Evolutionary conservation across 2,888 invertebrate genomes (phyloP).

Genomic region (Drosophila paucipuncta): DNA sequence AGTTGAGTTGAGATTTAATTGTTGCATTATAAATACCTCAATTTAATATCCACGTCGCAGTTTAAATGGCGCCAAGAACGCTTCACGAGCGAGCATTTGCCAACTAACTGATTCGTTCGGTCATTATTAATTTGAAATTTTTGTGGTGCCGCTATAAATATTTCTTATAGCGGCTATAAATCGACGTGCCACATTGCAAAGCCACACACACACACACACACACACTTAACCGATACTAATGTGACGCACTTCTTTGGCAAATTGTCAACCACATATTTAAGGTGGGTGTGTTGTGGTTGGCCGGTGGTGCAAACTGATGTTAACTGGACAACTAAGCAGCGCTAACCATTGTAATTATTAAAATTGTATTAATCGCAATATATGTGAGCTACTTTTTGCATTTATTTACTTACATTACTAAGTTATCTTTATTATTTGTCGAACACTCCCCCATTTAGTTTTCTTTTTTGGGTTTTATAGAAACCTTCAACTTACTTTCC

Average conservation of each 20-base stretch:
- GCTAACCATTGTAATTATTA: neutral
- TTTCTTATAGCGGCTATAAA: conserved; percentile 61
- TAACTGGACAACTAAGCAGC: conserved; percentile 13
- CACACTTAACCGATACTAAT: conserved; percentile 2
- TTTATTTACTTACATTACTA: neutral
- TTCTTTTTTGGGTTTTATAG: neutral
- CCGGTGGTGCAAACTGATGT: conserved; percentile 19
- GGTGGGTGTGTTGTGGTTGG: conserved; percentile 6
- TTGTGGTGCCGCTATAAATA: conserved; percentile 57
- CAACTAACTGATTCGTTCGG: conserved; percentile 22
- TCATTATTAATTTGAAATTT: conserved; percentile 52
- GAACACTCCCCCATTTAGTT: neutral
- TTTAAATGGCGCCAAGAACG: conserved; percentile 72
- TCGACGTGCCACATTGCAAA: conserved; percentile 31
- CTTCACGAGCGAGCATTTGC: conserved; percentile 34
- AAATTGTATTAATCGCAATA: neutral
- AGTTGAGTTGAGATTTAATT: conserved; percentile 46
- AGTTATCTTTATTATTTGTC: neutral
- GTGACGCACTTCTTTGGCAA: conserved; percentile 48
- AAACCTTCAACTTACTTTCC: neutral
- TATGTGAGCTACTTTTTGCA: neutral
- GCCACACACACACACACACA: conserved; percentile 3
- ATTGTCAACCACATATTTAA: conserved; percentile 9
- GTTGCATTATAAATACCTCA: conserved; percentile 60
- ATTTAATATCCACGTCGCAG: conserved; percentile 48